Percentiles rank a stretch among this genome's conserved stretches.
Conservation (phyloP, 2,113 vertebrate species). For the Mirounga angustirostris region DNA sequence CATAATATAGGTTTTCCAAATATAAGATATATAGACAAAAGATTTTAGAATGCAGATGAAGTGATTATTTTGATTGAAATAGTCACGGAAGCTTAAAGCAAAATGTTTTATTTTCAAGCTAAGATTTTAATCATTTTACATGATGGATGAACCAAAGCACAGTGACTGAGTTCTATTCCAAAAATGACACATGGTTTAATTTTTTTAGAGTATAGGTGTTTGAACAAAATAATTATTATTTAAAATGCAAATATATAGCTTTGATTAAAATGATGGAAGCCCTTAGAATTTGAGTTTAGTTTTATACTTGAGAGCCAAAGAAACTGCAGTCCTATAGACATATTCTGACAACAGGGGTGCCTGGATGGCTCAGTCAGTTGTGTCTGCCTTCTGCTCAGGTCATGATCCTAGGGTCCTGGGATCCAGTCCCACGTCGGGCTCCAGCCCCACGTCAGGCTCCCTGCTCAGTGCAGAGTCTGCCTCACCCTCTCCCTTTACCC, state of each 20-base stretch:
- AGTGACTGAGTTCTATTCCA: neutral
- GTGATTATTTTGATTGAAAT: neutral
- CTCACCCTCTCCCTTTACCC: neutral
- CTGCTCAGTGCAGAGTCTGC: neutral
- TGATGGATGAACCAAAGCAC: neutral
- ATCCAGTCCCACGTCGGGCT: neutral
- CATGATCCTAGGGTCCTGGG: neutral
- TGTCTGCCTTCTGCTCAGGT: neutral
- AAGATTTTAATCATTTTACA: neutral
- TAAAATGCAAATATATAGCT: neutral
- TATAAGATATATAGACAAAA: neutral
- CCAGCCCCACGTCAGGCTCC: neutral
- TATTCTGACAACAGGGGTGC: neutral
- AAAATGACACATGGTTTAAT: neutral
- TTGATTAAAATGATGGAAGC: neutral
- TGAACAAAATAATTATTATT: neutral
- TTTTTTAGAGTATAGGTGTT: neutral
- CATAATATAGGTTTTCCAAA: neutral
- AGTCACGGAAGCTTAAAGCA: neutral
- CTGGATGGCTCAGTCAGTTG: neutral
- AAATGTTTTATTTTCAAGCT: neutral
- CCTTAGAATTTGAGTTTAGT: slow-evolving; percentile 16
- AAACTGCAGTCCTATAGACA: neutral
- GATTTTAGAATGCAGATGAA: neutral
- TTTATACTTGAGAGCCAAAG: neutral